A percentile compares a stretch with the other conserved stretches of the same genome.
Evolutionary conservation across 2,113 vertebrate genomes (phyloP).

Genomic region (Laticauda laticaudata): DNA sequence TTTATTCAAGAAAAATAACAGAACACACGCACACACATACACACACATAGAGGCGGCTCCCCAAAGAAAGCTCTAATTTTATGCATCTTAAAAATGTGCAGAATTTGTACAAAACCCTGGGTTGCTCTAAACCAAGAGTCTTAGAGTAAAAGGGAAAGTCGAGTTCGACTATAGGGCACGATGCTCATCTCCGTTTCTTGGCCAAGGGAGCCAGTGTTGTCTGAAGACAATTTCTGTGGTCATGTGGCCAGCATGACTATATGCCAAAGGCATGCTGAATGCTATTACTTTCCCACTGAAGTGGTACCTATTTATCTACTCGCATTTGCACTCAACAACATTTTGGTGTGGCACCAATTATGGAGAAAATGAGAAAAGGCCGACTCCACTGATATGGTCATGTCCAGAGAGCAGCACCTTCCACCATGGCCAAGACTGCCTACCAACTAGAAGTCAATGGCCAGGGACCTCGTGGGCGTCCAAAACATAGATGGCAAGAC

Average conservation of each 20-base stretch:
- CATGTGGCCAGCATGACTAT: not conserved
- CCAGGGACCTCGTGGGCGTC: too few species aligned
- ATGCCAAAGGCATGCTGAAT: not conserved
- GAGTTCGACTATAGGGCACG: not conserved
- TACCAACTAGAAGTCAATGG: too few species aligned
- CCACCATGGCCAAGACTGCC: too few species aligned
- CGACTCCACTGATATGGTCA: too few species aligned
- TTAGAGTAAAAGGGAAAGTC: not conserved
- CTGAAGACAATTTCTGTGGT: not conserved
- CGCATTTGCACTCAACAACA: not conserved
- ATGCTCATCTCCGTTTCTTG: not conserved
- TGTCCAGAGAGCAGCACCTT: too few species aligned
- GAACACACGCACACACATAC: too few species aligned
- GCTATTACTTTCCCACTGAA: not conserved
- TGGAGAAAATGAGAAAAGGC: too few species aligned
- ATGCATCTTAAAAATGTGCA: not conserved
- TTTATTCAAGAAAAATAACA: not conserved
- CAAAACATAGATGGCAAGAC: too few species aligned
- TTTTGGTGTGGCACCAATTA: too few species aligned
- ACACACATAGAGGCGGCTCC: not conserved
- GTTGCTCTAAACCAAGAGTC: not conserved
- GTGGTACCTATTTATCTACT: not conserved
- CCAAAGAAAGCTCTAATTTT: not conserved
- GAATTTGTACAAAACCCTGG: not conserved
- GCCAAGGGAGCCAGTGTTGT: not conserved